Evolutionary conservation across 2,797 vertebrate genomes (phyloP), one percentile per base, ranked within the genome.

Genomic region (Fundulus diaphanus): DNA sequence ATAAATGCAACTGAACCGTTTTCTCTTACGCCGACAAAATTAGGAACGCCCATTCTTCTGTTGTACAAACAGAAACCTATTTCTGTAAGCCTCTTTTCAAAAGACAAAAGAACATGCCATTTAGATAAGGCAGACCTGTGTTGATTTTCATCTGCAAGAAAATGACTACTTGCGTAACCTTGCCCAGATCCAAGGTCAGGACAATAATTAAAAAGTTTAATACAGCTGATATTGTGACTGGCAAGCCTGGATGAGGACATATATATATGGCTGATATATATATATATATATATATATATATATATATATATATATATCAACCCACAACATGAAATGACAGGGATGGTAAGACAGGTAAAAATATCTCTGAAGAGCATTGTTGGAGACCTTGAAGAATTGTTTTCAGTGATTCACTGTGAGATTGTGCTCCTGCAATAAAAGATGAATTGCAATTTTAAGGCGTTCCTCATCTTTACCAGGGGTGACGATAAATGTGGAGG

Each of bases 401-500:
- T 66, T 66, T 27, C 7, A 42, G 6, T 27, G 22, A 3, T 3
- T 66, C 37, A 27, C 12, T 66, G 11, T 40, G 37, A n/a, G 24
- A 42, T 37, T 24, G 37, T 24, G 12, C 13, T 66, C 1, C 37
- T 66, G 37, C 63, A 42, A 42, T 66, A n/a, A n/a, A 66, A 66
- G 24, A 42, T 42, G 13, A 66, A 66, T 66, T 16, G 27, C 22
- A 42, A n/a, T 42, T 66, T 66, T 66, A 66, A 66, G 24, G 63
- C 24, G 42, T 66, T 66, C 37, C 15, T 42, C 35, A 16, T n/a
- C 37, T 66, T 66, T 42, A 66, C 22, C 63, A 66, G 24, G 5
- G 37, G 37, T 42, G 63, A 66, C 22, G 24, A 66, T 66, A 27
- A 66, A 66, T 42, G 63, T 42, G 5, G 37, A 66, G 63, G 63